Base-by-base conservation (phyloP, 2,113 vertebrate species). In the Apistogramma diplotaenia region DNA sequence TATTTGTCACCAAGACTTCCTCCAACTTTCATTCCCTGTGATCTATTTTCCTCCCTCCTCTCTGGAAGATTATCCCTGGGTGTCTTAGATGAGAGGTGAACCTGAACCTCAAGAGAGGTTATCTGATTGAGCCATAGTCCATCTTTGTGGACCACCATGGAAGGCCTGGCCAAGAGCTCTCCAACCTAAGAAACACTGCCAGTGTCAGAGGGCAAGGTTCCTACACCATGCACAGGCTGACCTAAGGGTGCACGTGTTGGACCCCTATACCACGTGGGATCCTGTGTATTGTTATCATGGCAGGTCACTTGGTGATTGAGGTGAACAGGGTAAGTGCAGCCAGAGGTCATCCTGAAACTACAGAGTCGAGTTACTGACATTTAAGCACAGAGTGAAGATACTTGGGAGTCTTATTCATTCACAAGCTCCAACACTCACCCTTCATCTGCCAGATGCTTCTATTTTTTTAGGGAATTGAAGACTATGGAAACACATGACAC, bases 101-200 rank as follows among this genome's bases (percentile, higher is more conserved):
- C 91, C 95, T 95, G 94, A 93, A 91, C 88, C 91, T 89, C 80
- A 74, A 91, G 82, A 93, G 92, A 94, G 93, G 92, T 86, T 96
- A 95, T 95, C 91, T 90, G 87, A 92, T 94, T 90, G 91, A 92
- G 93, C 94, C 93, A 82, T 85, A 79, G 92, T 65, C 94, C 94
- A 92, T 92, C 79, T 90, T 75, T 15, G 75, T 78, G 81, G 96
- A 97, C 97, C 97, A 97, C 96, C 97, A 85, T 81, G 92, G 78
- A 93, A 94, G 91, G 75, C 88, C 94, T 58, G 72, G 65, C 59
- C 95, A 94, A 95, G 91, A 92, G 92, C 93, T 96, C 94, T 93
- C 91, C 94, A 96, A 95, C 95, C 90, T 85, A 65, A 86, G 80
- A 91, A 93, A 96, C 95, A 94, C 95, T 79, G 91, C 90, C 90